Evolutionary conservation across 2,797 vertebrate species (phyloP).

Genomic region (Threskiornis aethiopicus): DNA sequence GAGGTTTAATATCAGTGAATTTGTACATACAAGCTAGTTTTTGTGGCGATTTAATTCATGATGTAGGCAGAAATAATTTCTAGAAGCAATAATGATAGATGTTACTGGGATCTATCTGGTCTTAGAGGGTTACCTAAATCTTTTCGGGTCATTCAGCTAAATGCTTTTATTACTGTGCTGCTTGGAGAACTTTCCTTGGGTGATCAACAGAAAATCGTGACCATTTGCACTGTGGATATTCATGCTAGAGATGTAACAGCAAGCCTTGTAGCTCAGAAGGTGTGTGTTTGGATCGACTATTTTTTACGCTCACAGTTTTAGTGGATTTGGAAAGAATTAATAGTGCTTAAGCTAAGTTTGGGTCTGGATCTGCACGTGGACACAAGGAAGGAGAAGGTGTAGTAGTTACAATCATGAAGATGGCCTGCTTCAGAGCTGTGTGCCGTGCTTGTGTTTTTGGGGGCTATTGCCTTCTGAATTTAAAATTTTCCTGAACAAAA

Average conservation of each 20-base stretch:
- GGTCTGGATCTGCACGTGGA: background rate
- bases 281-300: background rate
- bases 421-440: background rate
- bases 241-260: conserved; percentile 83
- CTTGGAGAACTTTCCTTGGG: conserved; percentile 80
- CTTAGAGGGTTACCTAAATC: background rate
- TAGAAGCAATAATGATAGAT: background rate
- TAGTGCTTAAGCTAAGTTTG: background rate
- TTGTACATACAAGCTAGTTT: background rate
- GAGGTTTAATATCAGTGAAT: background rate
- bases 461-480: background rate
- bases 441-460: background rate
- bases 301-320: background rate
- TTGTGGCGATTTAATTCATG: background rate
- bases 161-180: conserved; percentile 80
- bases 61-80: background rate
- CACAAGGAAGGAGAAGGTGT: background rate
- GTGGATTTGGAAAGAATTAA: background rate
- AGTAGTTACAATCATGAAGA: background rate
- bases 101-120: background rate
- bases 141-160: conserved; percentile 81
- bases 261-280: conserved; percentile 83
- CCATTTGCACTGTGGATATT: conserved; percentile 83
- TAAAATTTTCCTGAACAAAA: background rate
- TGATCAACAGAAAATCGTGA: conserved; percentile 86